Percentiles rank a stretch among this genome's conserved stretches.
These are phyloP conservation scores for Eulemur macaco DNA, from an alignment of 2,113 vertebrate species.

Conservation along the genomic window DNA sequence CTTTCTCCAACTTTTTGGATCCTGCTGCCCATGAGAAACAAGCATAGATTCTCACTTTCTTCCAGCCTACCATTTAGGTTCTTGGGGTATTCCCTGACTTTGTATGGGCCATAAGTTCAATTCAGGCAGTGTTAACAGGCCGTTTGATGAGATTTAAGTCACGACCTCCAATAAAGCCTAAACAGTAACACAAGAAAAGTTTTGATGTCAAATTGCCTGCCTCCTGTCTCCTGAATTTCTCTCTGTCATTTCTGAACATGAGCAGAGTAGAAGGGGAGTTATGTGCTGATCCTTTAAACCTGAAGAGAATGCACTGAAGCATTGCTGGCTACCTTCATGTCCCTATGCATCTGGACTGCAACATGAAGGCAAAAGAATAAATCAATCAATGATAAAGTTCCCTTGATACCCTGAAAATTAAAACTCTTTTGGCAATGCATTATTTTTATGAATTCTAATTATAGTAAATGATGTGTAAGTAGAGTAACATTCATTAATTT, in stretches of 20 bases:
- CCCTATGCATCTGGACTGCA: background rate
- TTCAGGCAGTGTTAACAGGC: background rate
- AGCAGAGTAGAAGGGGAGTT: background rate
- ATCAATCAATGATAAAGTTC: background rate
- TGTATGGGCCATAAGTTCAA: background rate
- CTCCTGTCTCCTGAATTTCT: background rate
- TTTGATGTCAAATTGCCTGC: background rate
- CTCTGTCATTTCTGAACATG: background rate
- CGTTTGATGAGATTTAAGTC: background rate
- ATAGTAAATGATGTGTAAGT: background rate
- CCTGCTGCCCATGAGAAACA: background rate
- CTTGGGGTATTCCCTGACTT: background rate
- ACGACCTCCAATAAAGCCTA: background rate
- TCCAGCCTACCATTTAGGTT: background rate
- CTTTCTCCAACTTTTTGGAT: background rate
- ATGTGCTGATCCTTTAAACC: background rate
- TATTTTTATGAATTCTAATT: background rate
- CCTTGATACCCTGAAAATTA: background rate
- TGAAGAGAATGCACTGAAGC: background rate
- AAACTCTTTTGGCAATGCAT: background rate
- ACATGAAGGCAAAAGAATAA: background rate
- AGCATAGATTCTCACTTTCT: background rate
- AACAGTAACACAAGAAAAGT: background rate
- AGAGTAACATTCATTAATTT: background rate
- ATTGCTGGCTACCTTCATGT: background rate